Evolutionary conservation across 2,797 vertebrate genomes (phyloP), one percentile per base, ranked within the genome.

Genomic region (Phataginus tetradactyla): DNA sequence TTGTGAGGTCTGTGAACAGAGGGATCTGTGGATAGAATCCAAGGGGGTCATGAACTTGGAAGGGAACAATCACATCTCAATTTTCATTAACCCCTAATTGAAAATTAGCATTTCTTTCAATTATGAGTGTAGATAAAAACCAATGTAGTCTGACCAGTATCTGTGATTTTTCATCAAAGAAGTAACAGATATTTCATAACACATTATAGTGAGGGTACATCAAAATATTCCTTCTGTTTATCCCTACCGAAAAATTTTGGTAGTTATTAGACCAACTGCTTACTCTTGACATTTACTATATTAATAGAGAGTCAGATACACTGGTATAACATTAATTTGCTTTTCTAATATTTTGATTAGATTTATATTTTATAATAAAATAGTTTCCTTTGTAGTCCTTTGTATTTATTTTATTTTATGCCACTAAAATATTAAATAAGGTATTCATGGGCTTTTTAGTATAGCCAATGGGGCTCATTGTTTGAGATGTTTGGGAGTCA

Each of bases 341-440:
- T 92, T 66, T 39, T 86, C 51, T 39, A 69, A 23, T 78, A 83
- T 83, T 92, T 89, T 86, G 25, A 45, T 92, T 20, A 55, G n/a
- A 64, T 20, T 27, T 61, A 64, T 71, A n/a, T 64, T 80, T 94
- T 83, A 88, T 59, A 61, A 55, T 91, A 49, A 71, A 59, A 90
- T 80, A 32, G 5, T 89, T 64, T 72, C 9, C 27, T 86, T 74
- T 74, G 1, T 68, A 84, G 25, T 53, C 15, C 7, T 42, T 45
- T 11, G 45, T 11, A 80, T 72, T 81, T 92, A 59, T 89, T 78
- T 94, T 74, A 64, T 71, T 93, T 87, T 80, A 53, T 80, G 8
- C 7, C 84, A 63, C 49, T 66, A 75, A 75, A 94, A 86, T 69
- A 7, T 75, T 39, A 74, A 37, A 25, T 74, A 90, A 85, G 8